Evolutionary conservation across 2,797 vertebrate species (phyloP), one percentile per base, ranked within the genome.

Genomic region (Naso thynnoides): DNA sequence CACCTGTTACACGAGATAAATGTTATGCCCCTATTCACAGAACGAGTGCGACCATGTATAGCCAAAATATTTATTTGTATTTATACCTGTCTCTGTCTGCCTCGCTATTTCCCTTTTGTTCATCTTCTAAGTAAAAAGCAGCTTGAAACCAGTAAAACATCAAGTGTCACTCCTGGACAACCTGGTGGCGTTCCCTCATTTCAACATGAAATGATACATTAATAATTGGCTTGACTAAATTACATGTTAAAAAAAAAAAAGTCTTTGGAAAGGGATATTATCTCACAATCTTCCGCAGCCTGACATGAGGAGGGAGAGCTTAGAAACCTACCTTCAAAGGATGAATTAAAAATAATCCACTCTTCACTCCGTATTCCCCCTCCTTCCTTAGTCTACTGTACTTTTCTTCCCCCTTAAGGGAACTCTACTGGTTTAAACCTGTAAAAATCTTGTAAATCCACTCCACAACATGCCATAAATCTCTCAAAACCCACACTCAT

Each of bases 391-490:
- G 42, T 68, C 73, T 42, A 52, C 57, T 62, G 33, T 53, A 76
- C 69, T 63, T 80, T 68, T 71, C 47, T 55, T 23, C 36, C 74
- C n/a, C 72, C 64, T n/a, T 1, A 3, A 6, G 62, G 83, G 24
- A 85, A 77, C 65, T 76, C 44, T 33, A 61, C 48, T 76, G 49
- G 73, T 82, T 86, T 83, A 78, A 84, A 86, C 73, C 76, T 57
- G 50, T 79, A 86, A 56, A 87, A 81, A 57, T 79, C 77, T 61
- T 85, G 83, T 86, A 91, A 91, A 89, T 84, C 86, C 79, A 89
- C 85, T 85, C 86, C 84, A 73, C 66, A 88, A 86, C 84, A 76
- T 85, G 70, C 76, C 52, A 83, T 77, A 83, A 83, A 90, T 81
- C 85, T 89, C 68, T 79, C 49, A 78, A 81, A 88, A 81, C 65